Evolutionary conservation across 2,113 vertebrate genomes (phyloP), one percentile per base, ranked within the genome.

Genomic region (Nerophis lumbriciformis): DNA sequence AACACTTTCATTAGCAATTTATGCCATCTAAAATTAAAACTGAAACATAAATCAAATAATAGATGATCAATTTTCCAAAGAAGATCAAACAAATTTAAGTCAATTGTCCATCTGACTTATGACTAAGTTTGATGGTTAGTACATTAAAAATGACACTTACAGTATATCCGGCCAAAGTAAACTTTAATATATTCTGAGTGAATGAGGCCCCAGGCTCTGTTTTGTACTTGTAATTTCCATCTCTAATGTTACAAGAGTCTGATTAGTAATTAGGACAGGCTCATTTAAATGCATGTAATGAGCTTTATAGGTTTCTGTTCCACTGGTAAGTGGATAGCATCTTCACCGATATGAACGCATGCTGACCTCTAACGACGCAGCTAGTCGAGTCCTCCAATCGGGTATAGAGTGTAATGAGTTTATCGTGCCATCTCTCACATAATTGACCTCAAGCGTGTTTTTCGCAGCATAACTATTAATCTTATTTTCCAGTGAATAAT

Each of bases 161-260:
- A 28, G 28, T 28, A 48, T 49, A 68, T 52, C 47, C 48, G 36
- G 19, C 64, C 58, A 68, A 72, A 72, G 48, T 48, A 72, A 79
- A 79, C 61, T 73, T 68, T 69, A 78, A 85, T 85, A 78, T 78
- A 85, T 79, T 82, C 79, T 74, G 59, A 88, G 82, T 63, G 63
- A 80, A 69, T 65, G 71, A 72, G 39, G 80, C 85, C 86, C 68
- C 62, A 52, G 78, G 88, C 83, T 78, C 82, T 81, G 80, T 87
- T 85, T 82, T 86, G 82, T 88, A 81, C 71, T 83, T 87, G 69
- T 90, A 88, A 90, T 88, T 88, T 85, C 87, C 85, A 88, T 90
- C 83, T 87, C 85, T 88, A 89, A 89, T 90, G 69, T 83, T 83
- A 88, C 87, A 88, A 71, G 83, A 82, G 73, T 56, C 76, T 83